These are phyloP conservation scores for Papilio demoleus DNA, from an alignment of 2,888 invertebrate genomes.

Conservation along the genomic window DNA sequence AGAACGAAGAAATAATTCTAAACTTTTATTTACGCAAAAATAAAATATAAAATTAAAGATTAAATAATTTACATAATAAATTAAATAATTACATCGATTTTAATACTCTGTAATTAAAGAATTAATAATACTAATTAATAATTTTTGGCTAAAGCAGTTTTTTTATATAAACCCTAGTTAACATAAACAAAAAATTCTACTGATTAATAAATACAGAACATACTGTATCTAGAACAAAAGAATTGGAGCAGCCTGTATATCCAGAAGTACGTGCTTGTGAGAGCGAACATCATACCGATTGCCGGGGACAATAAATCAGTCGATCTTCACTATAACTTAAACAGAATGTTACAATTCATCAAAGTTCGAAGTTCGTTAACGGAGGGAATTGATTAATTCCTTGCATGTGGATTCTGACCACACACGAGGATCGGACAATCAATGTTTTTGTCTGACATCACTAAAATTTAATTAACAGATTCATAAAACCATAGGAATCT, in stretches of 20 bases:
- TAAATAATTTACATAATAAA: no score
- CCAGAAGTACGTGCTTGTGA: neutral
- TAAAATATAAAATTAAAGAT: no score
- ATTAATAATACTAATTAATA: no score
- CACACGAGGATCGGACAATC: conserved; percentile 27
- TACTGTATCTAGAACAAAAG: neutral
- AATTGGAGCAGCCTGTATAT: conserved; percentile 3
- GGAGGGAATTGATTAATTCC: conserved; percentile 32
- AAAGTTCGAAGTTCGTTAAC: conserved; percentile 36
- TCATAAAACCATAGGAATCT: no score
- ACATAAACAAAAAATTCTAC: no score
- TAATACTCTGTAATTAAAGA: no score
- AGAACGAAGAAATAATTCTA: no score
- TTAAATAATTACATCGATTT: no score
- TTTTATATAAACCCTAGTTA: no score
- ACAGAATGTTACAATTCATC: conserved; percentile 35
- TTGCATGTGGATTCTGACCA: conserved; percentile 34
- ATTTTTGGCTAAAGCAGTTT: no score
- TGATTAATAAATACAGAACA: no score
- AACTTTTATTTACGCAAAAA: no score
- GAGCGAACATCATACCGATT: conserved; percentile 3
- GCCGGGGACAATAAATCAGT: conserved; percentile 20
- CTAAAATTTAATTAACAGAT: conserved; percentile 20
- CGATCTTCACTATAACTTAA: conserved; percentile 3
- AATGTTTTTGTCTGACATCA: conserved; percentile 23